Percentiles rank a stretch among this genome's conserved stretches.
Evolutionary conservation across 2,113 vertebrate species (phyloP).

Genomic region (Prionailurus viverrinus): DNA sequence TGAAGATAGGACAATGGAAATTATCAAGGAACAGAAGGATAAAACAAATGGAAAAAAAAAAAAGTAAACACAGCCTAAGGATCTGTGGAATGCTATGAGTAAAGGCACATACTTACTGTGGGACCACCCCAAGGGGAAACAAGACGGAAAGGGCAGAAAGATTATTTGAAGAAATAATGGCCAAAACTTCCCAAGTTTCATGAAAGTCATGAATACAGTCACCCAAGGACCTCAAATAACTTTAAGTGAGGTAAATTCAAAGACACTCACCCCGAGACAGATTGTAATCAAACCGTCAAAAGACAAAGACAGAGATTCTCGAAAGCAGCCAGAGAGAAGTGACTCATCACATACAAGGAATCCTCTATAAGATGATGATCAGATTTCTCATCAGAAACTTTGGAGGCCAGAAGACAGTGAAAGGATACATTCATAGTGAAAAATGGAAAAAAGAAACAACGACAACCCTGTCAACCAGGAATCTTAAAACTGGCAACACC

Average conservation of each 20-base stretch:
- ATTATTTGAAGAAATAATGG: not conserved
- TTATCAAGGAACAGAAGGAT: not conserved
- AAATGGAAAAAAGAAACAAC: not conserved
- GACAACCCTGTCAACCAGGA: not conserved
- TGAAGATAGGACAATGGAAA: not conserved
- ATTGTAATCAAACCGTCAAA: not conserved
- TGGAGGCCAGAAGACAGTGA: not conserved
- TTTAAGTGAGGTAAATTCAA: not conserved
- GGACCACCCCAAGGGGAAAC: not conserved
- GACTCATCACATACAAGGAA: not conserved
- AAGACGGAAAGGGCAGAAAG: not conserved
- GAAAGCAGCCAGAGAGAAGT: not conserved
- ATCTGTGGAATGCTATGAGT: not conserved
- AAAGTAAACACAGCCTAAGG: not conserved
- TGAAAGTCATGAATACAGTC: not conserved
- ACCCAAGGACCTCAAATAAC: not conserved
- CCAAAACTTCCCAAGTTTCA: not conserved
- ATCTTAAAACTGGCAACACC: not conserved
- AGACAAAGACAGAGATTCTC: not conserved
- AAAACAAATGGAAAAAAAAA: not conserved
- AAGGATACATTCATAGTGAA: not conserved
- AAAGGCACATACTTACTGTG: not conserved
- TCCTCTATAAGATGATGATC: not conserved
- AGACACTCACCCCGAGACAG: not conserved
- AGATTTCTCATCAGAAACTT: conserved; percentile 37